These are phyloP conservation scores for Dromaius novaehollandiae DNA, from an alignment of 2,113 vertebrate species.

Conservation along the genomic window DNA sequence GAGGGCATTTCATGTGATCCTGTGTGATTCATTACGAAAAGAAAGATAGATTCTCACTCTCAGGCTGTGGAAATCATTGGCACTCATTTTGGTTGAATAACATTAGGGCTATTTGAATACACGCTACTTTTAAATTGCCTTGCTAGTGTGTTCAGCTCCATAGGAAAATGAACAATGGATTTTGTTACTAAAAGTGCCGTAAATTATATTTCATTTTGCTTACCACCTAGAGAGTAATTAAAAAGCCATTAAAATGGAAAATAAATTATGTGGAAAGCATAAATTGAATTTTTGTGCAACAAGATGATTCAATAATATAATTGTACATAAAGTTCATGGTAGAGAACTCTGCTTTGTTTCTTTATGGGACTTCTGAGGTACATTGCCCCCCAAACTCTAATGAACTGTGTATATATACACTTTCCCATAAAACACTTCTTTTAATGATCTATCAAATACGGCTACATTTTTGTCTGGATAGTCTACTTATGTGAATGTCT, in stretches of 20 bases:
- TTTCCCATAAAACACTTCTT: neutral
- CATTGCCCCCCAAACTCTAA: neutral
- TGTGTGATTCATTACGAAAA: neutral
- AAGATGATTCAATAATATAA: slow-evolving; percentile 21
- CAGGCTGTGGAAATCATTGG: neutral
- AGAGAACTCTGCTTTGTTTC: slow-evolving; percentile 10
- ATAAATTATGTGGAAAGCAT: slow-evolving; percentile 53
- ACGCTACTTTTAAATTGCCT: neutral
- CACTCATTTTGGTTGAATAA: neutral
- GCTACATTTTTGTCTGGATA: neutral
- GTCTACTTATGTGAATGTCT: neutral
- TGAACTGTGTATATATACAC: neutral
- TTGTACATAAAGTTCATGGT: neutral
- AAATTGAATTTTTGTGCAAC: slow-evolving; percentile 50
- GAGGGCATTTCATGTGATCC: neutral
- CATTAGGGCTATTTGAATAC: neutral
- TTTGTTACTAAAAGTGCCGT: slow-evolving; percentile 17
- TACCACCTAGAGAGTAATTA: slow-evolving; percentile 47
- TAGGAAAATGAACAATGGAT: slow-evolving; percentile 31
- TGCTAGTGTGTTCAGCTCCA: neutral
- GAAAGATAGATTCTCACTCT: neutral
- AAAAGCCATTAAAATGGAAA: slow-evolving; percentile 55
- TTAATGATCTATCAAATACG: neutral
- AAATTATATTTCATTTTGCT: slow-evolving; percentile 56
- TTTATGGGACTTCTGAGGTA: neutral